Percentiles rank a stretch among this genome's conserved stretches.
Evolutionary conservation across 2,797 vertebrate genomes (phyloP).

Genomic region (Phoebastria nigripes): DNA sequence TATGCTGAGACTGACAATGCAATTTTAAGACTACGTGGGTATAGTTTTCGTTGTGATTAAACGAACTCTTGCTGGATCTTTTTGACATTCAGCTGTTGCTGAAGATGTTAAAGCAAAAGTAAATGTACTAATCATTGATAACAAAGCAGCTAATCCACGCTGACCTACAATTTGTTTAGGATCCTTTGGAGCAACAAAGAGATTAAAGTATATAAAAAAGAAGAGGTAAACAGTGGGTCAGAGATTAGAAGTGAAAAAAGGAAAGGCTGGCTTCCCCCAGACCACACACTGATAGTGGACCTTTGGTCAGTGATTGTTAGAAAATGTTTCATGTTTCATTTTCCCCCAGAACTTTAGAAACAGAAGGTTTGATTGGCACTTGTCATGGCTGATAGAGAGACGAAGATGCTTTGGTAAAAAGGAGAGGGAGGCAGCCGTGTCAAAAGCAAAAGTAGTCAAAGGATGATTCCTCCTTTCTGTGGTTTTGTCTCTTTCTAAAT

Average conservation of each 20-base stretch:
- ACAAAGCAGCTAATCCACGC: slow-evolving; percentile 91
- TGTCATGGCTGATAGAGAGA: slow-evolving; percentile 92
- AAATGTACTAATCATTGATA: slow-evolving; percentile 81
- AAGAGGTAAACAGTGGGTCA: slow-evolving; percentile 85
- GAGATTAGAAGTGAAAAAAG: slow-evolving; percentile 90
- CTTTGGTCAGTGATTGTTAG: slow-evolving; percentile 85
- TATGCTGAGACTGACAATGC: not conserved
- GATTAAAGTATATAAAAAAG: slow-evolving; percentile 87
- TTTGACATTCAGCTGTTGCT: slow-evolving; percentile 90
- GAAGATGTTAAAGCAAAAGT: slow-evolving; percentile 87
- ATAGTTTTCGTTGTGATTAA: slow-evolving; percentile 55
- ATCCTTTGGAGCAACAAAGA: slow-evolving; percentile 83
- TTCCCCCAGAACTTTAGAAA: slow-evolving; percentile 68
- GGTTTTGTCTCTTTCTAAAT: slow-evolving; percentile 82
- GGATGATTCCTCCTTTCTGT: slow-evolving; percentile 83
- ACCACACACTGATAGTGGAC: slow-evolving; percentile 96
- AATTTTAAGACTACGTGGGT: not conserved
- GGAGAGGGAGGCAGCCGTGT: slow-evolving; percentile 69
- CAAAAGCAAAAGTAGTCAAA: slow-evolving; percentile 79
- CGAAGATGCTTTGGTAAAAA: slow-evolving; percentile 81
- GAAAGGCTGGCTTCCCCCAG: slow-evolving; percentile 77
- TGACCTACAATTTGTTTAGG: slow-evolving; percentile 90
- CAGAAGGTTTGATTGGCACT: slow-evolving; percentile 92
- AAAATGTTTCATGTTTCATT: slow-evolving; percentile 81
- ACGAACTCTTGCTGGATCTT: slow-evolving; percentile 67